A percentile compares a stretch with the other conserved stretches of the same genome.
Evolutionary conservation across 2,113 vertebrate genomes (phyloP).

Genomic region (Stomatorhinus ivindoensis): DNA sequence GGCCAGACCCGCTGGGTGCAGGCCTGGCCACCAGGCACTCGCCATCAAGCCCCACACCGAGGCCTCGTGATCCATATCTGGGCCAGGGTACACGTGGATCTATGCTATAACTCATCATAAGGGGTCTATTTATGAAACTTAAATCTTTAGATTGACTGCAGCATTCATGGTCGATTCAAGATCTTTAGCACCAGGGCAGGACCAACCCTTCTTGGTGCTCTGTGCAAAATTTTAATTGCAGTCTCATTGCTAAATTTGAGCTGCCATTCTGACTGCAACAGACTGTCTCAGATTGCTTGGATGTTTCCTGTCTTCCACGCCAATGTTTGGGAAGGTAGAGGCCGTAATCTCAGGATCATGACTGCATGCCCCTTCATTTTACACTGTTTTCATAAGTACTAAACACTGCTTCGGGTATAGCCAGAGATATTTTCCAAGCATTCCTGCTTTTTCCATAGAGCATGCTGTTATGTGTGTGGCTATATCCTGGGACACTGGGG

Average conservation of each 20-base stretch:
- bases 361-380: not conserved
- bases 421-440: conserved; percentile 1
- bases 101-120: too few relatives aligned
- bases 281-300: not conserved
- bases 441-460: conserved; percentile 17
- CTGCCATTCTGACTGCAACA: not conserved
- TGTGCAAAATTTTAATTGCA: not conserved
- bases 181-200: not conserved
- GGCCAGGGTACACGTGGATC: too few relatives aligned
- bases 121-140: not conserved
- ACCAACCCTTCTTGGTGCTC: not conserved
- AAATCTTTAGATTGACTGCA: not conserved
- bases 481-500: not conserved
- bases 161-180: not conserved
- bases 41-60: too few relatives aligned
- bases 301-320: not conserved
- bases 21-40: too few relatives aligned
- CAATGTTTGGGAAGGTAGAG: too few relatives aligned
- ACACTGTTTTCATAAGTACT: not conserved
- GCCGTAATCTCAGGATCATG: not conserved
- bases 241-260: not conserved
- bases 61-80: too few relatives aligned
- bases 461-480: not conserved
- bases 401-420: not conserved
- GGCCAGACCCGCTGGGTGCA: too few relatives aligned